Percentiles rank a stretch among this genome's conserved stretches.
Evolutionary conservation across 2,113 vertebrate species (phyloP).

Genomic region (Pomatostomus ruficeps): DNA sequence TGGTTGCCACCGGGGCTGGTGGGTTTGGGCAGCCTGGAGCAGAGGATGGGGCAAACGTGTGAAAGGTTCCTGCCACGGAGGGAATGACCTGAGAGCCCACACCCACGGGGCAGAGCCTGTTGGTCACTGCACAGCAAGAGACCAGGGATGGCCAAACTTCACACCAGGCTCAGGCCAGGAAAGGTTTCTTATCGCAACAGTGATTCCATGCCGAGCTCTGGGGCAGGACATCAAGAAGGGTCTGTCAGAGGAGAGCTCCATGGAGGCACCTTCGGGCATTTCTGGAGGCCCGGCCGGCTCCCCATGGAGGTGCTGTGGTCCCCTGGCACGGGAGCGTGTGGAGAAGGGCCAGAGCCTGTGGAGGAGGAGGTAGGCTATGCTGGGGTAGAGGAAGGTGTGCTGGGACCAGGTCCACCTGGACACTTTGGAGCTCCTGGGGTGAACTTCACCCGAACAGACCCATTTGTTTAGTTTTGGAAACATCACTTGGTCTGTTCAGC

Average conservation of each 20-base stretch:
- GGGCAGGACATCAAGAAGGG: accelerated
- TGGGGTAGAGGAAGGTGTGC: background rate
- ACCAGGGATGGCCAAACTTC: accelerated
- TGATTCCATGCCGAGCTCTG: accelerated
- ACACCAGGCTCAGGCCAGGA: background rate
- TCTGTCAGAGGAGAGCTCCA: background rate
- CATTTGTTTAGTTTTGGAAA: background rate
- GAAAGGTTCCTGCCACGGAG: accelerated
- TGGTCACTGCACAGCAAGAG: background rate
- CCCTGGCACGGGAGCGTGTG: accelerated
- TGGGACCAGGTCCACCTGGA: accelerated
- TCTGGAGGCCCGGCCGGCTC: background rate
- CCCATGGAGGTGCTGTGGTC: accelerated
- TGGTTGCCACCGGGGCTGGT: accelerated
- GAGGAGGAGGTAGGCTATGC: background rate
- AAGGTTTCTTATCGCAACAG: background rate
- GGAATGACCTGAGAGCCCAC: background rate
- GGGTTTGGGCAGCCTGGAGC: background rate
- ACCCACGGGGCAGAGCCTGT: background rate
- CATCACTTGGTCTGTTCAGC: background rate
- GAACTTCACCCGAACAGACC: accelerated
- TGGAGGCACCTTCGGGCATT: accelerated
- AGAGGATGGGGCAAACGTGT: accelerated
- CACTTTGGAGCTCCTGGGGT: accelerated
- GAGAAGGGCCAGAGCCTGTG: background rate